Base-by-base conservation (phyloP, 2,888 invertebrate genomes). In the Erebia aethiops region DNA sequence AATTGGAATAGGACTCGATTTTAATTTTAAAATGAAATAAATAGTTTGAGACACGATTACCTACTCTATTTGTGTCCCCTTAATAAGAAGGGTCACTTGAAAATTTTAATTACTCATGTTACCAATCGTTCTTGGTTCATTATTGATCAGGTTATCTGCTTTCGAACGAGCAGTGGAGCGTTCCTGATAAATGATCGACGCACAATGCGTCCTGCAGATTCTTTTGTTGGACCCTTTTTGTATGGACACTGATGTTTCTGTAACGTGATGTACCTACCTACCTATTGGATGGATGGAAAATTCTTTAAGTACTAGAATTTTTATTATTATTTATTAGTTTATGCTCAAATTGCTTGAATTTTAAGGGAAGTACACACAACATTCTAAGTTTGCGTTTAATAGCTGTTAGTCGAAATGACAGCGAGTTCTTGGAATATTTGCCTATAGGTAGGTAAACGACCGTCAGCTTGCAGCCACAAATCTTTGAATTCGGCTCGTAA, bases 221-320 rank as follows among this genome's bases (percentile, higher is more conserved):
- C 92, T 90, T 92, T 93, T 92, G 91, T 91, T 84, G 85, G 83
- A 82, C 84, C 81, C 84, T 92, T 92, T 92, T 92, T 92, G 90
- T 92, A 88, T 86, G 89, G 88, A 87, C 90, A 85, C 82, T 84
- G 88, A 88, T 89, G 89, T 87, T 87, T 81, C 84, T 84, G 84
- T 84, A 84, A 85, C 88, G 85, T 85, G 81, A 83, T 79, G 82
- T 35, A 65, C 56, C 56, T 65, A 65, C 56, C 21, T 62, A 49
- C 21, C 43, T 16, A 46, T 7, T 13, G 7, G 56, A 57, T 26
- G 56, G 26, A 57, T 26, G 11, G 26, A 21, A 13, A 26, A 5
- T 26, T 57, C 21, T 57, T 57, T 7, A 35, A 35, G 35, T 35
- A 35, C 26, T 4, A 26, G 2, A 4, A 4, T 26, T 52, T 1